A percentile compares a stretch with the other conserved stretches of the same genome.
These are phyloP conservation scores for Cordilura impudica DNA, from an alignment of 2,888 invertebrate species.

Conservation along the genomic window DNA sequence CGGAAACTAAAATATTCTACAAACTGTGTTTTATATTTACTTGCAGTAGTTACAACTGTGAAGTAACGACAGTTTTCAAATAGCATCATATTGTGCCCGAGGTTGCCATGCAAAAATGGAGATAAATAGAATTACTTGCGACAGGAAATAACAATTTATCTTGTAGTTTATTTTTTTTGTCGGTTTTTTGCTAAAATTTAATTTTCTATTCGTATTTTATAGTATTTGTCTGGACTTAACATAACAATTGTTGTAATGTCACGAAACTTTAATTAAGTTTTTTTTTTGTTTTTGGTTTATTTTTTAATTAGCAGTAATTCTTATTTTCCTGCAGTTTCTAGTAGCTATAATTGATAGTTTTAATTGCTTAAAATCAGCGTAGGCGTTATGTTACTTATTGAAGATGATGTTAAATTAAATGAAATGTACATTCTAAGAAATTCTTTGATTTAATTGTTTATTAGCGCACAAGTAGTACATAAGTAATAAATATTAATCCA, in stretches of 20 bases:
- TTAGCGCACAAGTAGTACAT: no score
- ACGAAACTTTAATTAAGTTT: conserved; percentile 66
- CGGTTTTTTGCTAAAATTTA: conserved; percentile 38
- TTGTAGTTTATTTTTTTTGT: conserved; percentile 52
- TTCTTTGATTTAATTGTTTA: no score
- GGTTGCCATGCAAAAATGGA: conserved; percentile 9
- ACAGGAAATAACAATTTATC: conserved; percentile 73
- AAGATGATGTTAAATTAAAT: no score
- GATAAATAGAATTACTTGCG: conserved; percentile 21
- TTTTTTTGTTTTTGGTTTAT: conserved; percentile 24
- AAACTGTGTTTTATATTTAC: no score
- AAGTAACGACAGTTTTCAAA: conserved; percentile 6
- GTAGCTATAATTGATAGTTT: conserved; percentile 54
- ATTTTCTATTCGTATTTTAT: conserved; percentile 22
- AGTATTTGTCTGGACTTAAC: conserved; percentile 13
- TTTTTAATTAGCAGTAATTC: conserved; percentile 72
- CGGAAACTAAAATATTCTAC: not conserved
- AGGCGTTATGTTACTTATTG: conserved; percentile 5
- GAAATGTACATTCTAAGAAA: no score
- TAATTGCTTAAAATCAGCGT: conserved; percentile 53
- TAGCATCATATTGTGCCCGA: conserved; percentile 1
- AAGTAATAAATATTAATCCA: no score
- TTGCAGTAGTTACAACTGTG: not conserved
- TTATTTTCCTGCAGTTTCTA: conserved; percentile 71
- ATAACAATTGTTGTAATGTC: conserved; percentile 13